Evolutionary conservation across 2,797 vertebrate genomes (phyloP).

Genomic region (Tragelaphus oryx): DNA sequence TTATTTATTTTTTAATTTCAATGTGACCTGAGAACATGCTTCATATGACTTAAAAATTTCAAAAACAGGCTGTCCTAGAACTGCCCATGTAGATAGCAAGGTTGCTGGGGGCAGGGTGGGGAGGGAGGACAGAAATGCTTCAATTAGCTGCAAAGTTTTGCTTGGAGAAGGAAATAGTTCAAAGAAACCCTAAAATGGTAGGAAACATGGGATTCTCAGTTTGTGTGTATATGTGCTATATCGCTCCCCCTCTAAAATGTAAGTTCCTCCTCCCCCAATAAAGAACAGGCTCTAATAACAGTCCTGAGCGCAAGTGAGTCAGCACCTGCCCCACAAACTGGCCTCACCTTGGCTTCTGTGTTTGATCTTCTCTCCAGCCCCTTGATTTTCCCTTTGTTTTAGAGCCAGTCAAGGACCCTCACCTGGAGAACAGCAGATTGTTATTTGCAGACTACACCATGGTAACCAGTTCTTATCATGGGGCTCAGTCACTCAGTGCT

Average conservation of each 20-base stretch:
- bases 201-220: not conserved
- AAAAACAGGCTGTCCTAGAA: not conserved
- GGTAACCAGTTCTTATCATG: constrained; percentile 59
- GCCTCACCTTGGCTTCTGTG: not conserved
- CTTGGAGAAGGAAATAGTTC: constrained; percentile 83
- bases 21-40: not conserved
- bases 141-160: constrained; percentile 81
- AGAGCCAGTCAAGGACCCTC: not conserved
- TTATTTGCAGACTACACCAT: constrained; percentile 51
- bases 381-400: not conserved
- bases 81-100: not conserved
- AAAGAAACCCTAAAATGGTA: constrained; percentile 85
- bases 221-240: not conserved
- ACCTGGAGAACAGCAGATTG: constrained; percentile 18
- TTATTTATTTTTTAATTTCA: not conserved
- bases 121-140: rapidly evolving
- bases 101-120: no score
- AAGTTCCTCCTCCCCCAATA: not conserved
- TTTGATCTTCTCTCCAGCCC: not conserved
- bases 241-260: not conserved
- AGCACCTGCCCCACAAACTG: not conserved
- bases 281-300: not conserved
- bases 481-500: constrained; percentile 51
- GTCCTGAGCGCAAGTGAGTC: not conserved
- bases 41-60: not conserved